A percentile compares a stretch with the other conserved stretches of the same genome.
phyloP scores from a whole-genome alignment of 2,888 invertebrate genomes.

The Brassicogethes aeneus region DNA sequence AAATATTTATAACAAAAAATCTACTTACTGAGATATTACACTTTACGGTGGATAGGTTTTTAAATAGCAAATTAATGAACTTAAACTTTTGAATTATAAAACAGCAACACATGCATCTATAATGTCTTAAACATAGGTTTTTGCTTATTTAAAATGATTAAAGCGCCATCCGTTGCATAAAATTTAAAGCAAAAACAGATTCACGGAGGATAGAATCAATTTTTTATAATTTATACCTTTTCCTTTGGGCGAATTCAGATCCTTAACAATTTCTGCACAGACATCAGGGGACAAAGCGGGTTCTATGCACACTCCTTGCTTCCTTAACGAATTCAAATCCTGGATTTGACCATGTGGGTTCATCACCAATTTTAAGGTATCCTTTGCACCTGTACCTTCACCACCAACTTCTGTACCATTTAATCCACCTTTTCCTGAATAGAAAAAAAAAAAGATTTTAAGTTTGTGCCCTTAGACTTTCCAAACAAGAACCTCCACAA shows the following conservation, averaged over 20 bases:
- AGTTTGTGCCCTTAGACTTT: no score
- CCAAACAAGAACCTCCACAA: neutral
- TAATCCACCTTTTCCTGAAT: constrained; percentile 17
- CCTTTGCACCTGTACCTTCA: constrained; percentile 34
- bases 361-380: constrained; percentile 63
- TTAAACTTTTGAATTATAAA: no score
- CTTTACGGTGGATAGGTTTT: no score
- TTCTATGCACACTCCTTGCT: constrained; percentile 55
- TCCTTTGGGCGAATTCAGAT: constrained; percentile 68
- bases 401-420: constrained; percentile 19
- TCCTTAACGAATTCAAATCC: constrained; percentile 57
- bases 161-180: no score
- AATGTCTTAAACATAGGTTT: no score
- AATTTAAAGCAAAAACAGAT: no score
- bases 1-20: no score
- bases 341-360: constrained; percentile 66
- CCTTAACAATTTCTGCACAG: constrained; percentile 68
- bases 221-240: constrained; percentile 52
- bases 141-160: no score
- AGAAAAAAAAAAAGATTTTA: constrained; percentile 5
- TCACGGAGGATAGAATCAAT: no score
- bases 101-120: no score
- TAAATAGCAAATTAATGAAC: no score
- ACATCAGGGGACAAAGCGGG: constrained; percentile 62
- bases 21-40: no score